phyloP scores from a whole-genome alignment of 2,113 vertebrate species.

The Lamprologus ornatipinnis region DNA sequence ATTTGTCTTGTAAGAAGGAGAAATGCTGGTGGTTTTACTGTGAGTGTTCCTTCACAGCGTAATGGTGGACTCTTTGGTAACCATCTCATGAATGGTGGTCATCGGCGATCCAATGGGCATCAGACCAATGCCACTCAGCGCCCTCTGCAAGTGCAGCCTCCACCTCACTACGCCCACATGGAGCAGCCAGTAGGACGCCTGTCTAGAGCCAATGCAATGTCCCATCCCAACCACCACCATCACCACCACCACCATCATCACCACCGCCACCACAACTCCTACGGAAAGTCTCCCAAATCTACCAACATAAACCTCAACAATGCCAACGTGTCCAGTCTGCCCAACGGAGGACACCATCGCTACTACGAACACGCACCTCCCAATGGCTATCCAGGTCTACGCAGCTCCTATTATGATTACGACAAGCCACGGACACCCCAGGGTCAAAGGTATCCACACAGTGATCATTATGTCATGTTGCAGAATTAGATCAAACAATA shows the following conservation, averaged over 20 bases:
- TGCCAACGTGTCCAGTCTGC: slow-evolving; percentile 89
- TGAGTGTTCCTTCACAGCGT: slow-evolving; percentile 78
- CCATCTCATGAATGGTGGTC: slow-evolving; percentile 89
- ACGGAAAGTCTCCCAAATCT: slow-evolving; percentile 90
- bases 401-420: slow-evolving; percentile 72
- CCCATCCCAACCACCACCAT: slow-evolving; percentile 83
- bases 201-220: slow-evolving; percentile 85
- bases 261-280: slow-evolving; percentile 82
- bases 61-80: slow-evolving; percentile 96
- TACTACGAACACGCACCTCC: slow-evolving; percentile 80
- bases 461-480: not conserved
- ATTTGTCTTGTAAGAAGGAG: not conserved
- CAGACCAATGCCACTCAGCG: slow-evolving; percentile 96
- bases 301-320: slow-evolving; percentile 99
- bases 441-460: slow-evolving; percentile 82
- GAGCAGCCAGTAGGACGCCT: slow-evolving; percentile 82
- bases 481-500: not conserved
- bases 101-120: slow-evolving; percentile 83
- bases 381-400: slow-evolving; percentile 75
- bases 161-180: slow-evolving; percentile 83
- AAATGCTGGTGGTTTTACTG: slow-evolving; percentile 38
- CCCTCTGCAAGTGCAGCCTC: slow-evolving; percentile 93
- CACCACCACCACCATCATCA: slow-evolving; percentile 84
- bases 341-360: slow-evolving; percentile 81
- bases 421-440: slow-evolving; percentile 80